phyloP scores from a whole-genome alignment of 1,140 invertebrate genomes.

The Matsumurasca onukii region DNA sequence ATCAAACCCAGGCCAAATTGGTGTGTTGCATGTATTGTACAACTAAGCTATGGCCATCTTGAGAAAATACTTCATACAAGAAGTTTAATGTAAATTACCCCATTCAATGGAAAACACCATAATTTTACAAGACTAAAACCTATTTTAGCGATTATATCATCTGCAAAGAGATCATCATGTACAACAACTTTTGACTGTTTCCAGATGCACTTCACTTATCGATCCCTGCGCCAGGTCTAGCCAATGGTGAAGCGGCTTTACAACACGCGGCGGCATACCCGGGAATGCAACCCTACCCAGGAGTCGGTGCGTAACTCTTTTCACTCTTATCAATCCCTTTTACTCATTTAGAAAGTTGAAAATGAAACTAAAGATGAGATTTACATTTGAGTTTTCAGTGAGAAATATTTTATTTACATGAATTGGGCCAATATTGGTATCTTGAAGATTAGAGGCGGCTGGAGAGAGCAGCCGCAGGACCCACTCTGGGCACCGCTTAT shows the following conservation, averaged over 20 bases:
- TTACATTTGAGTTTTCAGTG: not conserved
- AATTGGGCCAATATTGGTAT: not conserved
- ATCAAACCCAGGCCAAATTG: too few relatives aligned
- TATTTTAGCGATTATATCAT: too few relatives aligned
- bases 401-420: not conserved
- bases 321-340: not conserved
- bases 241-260: slow-evolving; percentile 84
- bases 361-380: slow-evolving; percentile 3
- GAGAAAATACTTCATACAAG: too few relatives aligned
- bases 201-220: slow-evolving; percentile 69
- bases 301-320: slow-evolving; percentile 76
- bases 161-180: too few relatives aligned
- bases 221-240: slow-evolving; percentile 83
- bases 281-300: slow-evolving; percentile 86
- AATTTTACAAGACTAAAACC: too few relatives aligned
- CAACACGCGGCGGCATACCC: slow-evolving; percentile 80
- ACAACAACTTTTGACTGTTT: slow-evolving; percentile 40
- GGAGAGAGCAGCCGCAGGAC: too few relatives aligned
- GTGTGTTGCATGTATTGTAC: too few relatives aligned
- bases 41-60: too few relatives aligned
- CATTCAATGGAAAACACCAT: too few relatives aligned
- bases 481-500: too few relatives aligned
- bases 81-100: too few relatives aligned
- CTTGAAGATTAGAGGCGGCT: too few relatives aligned
- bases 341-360: not conserved